Base-by-base conservation (phyloP, 64 coral and sea anemone species). In the Anthopleura sola region DNA sequence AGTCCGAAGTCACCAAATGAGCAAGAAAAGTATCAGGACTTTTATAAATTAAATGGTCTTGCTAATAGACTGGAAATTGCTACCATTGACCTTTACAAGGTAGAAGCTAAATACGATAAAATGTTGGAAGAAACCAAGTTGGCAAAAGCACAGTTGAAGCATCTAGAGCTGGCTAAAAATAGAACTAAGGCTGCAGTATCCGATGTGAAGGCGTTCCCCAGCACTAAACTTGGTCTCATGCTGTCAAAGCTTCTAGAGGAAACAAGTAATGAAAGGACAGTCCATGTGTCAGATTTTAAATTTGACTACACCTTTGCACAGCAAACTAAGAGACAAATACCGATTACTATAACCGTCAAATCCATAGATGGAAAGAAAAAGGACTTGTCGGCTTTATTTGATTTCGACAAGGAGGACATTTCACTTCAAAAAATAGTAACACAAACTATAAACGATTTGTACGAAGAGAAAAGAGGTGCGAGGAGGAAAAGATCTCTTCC, bases 71-170 rank as follows among this genome's bases (percentile, higher is more conserved):
- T 77, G 75, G 36, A 77, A 15, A 40, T 40, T 19, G 75, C 29
- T 19, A 77, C 14, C 4, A 40, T 40, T 19, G 36, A 77, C 20
- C 8, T 36, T 36, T 40, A 77, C 5, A 77, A 77, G 16, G 75
- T 23, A 77, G 36, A 77, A 18, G 37, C 20, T 11, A 77, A 77
- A 37, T 33, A 18, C 33, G 14, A 34, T 19, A 37, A 37, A 37
- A 40, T 40, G 75, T 36, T 77, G 37, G 31, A 77, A 77, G 75
- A 77, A 77, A 19, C 36, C 16, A 77, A 77, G 16, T 4, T 77
- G 17, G 36, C 75, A 77, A 77, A 77, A 77, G 75, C 75, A 77
- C 33, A 77, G 33, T 77, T 77, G 37, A 37, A 36, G 37, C 75
- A 77, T 37, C 37, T 77, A 77, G 75, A 77, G 36, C 36, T 26